These are phyloP conservation scores for Carapus acus DNA, from an alignment of 2,797 vertebrate genomes.

Conservation along the genomic window DNA sequence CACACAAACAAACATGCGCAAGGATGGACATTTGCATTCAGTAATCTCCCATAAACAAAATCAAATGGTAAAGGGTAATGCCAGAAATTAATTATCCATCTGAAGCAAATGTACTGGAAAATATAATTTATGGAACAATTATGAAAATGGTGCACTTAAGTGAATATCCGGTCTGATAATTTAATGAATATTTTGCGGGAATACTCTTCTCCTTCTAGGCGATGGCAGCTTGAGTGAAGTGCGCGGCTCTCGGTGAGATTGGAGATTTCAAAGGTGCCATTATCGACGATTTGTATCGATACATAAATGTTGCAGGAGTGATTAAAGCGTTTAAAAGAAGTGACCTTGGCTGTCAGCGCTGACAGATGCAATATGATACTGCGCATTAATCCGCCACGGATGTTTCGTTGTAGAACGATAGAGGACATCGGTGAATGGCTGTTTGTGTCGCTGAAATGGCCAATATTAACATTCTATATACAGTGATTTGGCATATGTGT, in stretches of 20 bases:
- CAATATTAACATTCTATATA: slow-evolving; percentile 16
- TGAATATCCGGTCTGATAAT: slow-evolving; percentile 86
- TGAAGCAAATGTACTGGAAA: slow-evolving; percentile 95
- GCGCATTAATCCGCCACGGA: slow-evolving; percentile 47
- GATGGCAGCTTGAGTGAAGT: slow-evolving; percentile 55
- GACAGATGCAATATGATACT: slow-evolving; percentile 52
- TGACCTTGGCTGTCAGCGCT: slow-evolving; percentile 59
- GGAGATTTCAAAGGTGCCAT: slow-evolving; percentile 47
- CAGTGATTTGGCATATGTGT: slow-evolving; percentile 12
- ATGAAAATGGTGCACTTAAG: slow-evolving; percentile 84
- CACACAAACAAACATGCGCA: slow-evolving; percentile 36
- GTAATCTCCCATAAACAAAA: slow-evolving; percentile 73
- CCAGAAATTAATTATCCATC: slow-evolving; percentile 97
- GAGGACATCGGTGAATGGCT: not conserved
- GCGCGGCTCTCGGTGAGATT: slow-evolving; percentile 59
- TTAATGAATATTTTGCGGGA: slow-evolving; percentile 91
- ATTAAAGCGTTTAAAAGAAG: slow-evolving; percentile 69
- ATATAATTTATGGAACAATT: slow-evolving; percentile 95
- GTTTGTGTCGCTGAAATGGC: slow-evolving; percentile 4
- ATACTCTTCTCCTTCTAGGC: slow-evolving; percentile 77
- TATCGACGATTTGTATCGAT: slow-evolving; percentile 41
- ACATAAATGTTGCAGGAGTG: slow-evolving; percentile 49
- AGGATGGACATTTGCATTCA: slow-evolving; percentile 56
- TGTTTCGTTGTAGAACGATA: slow-evolving; percentile 18
- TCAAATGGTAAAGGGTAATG: slow-evolving; percentile 84